phyloP scores from a whole-genome alignment of 1,140 invertebrate genomes.

The Heliconius congener region DNA sequence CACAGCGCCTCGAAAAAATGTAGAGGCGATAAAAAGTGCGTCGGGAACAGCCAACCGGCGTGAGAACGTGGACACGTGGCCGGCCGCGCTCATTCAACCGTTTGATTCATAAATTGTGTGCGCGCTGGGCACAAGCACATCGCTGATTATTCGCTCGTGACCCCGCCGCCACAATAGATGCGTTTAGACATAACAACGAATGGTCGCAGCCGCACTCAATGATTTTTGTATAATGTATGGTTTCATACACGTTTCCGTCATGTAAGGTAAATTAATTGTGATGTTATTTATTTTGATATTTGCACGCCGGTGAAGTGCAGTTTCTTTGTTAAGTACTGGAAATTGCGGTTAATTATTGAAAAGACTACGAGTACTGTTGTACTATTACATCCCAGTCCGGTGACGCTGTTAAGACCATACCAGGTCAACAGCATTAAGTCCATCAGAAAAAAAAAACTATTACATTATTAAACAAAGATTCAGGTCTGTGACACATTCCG shows the following conservation, averaged over 20 bases:
- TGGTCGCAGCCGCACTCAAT: constrained; percentile 4
- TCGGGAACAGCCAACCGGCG: constrained; percentile 50
- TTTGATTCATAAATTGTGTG: constrained; percentile 74
- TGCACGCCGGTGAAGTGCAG: background rate
- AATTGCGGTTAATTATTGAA: background rate
- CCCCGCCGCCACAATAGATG: constrained; percentile 39
- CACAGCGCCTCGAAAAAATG: constrained; percentile 62
- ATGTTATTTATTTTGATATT: background rate
- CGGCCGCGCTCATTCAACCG: constrained; percentile 71
- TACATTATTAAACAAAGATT: no score
- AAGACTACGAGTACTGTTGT: no score
- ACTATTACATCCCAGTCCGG: no score
- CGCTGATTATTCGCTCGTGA: constrained; percentile 48
- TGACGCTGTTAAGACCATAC: no score
- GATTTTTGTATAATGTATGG: constrained; percentile 19
- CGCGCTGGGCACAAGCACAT: constrained; percentile 40
- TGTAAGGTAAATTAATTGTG: background rate
- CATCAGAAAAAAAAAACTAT: no score
- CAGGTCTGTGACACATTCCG: no score
- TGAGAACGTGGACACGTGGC: constrained; percentile 76
- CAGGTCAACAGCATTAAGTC: no score
- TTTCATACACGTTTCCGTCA: constrained; percentile 15
- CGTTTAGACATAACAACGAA: constrained; percentile 23
- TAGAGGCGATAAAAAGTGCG: constrained; percentile 65
- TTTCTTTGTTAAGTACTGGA: background rate